phyloP scores from a whole-genome alignment of 2,888 invertebrate genomes.

The Abscondita cerata region DNA sequence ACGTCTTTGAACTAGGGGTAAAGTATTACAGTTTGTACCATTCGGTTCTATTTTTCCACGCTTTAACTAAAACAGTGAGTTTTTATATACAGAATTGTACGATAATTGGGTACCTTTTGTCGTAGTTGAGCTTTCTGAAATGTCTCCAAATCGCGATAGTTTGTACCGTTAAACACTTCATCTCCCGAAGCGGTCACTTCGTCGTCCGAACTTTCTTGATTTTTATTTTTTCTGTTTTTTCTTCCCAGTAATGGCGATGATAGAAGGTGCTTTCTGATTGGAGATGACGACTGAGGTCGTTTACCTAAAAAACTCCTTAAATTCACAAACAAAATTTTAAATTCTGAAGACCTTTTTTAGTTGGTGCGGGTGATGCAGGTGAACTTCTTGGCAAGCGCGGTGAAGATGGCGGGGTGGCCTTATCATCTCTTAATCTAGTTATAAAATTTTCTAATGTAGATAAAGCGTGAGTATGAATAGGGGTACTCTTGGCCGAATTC shows the following conservation, averaged over 20 bases:
- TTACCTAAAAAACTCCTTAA: slow-evolving; percentile 56
- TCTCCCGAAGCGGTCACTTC: slow-evolving; percentile 68
- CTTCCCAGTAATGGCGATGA: slow-evolving; percentile 86
- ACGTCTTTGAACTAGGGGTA: slow-evolving; percentile 65
- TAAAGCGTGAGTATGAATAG: slow-evolving; percentile 62
- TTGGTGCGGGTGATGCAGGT: slow-evolving; percentile 76
- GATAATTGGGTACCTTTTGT: slow-evolving; percentile 74
- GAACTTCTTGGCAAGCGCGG: slow-evolving; percentile 77
- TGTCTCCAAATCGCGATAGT: slow-evolving; percentile 86
- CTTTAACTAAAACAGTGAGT: slow-evolving; percentile 67
- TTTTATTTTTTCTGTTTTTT: slow-evolving; percentile 74
- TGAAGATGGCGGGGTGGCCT: slow-evolving; percentile 61
- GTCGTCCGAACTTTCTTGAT: slow-evolving; percentile 81
- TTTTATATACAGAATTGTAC: neutral
- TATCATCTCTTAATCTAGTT: slow-evolving; percentile 63
- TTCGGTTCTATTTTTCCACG: slow-evolving; percentile 69
- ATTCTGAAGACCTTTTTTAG: slow-evolving; percentile 64
- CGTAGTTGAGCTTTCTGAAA: slow-evolving; percentile 91
- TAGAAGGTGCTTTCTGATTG: slow-evolving; percentile 78
- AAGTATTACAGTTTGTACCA: slow-evolving; percentile 57
- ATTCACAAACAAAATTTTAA: neutral
- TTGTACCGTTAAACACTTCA: slow-evolving; percentile 70
- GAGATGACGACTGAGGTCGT: slow-evolving; percentile 80
- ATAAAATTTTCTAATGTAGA: slow-evolving; percentile 66
- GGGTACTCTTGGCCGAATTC: slow-evolving; percentile 44